phyloP scores from a whole-genome alignment of 2,797 vertebrate genomes.

The Otolemur crassicaudatus region DNA sequence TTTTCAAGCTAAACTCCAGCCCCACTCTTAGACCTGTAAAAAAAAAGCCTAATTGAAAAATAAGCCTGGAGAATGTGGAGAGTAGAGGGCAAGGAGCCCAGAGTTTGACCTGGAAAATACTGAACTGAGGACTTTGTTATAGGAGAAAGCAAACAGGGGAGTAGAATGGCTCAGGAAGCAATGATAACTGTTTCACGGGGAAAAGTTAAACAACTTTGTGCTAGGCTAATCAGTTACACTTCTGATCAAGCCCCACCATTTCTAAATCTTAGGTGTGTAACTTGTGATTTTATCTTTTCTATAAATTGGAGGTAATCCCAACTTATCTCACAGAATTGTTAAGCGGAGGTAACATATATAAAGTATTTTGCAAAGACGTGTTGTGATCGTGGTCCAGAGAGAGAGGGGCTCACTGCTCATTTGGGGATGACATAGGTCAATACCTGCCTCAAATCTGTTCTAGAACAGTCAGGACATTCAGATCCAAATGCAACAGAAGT shows the following conservation, averaged over 20 bases:
- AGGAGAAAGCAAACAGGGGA: neutral
- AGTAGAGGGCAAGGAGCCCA: neutral
- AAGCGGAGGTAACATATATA: neutral
- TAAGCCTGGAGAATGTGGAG: neutral
- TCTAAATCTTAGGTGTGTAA: neutral
- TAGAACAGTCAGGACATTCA: too few relatives aligned
- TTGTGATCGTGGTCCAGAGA: neutral
- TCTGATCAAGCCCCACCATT: neutral
- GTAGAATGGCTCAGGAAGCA: too few relatives aligned
- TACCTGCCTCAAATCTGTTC: neutral
- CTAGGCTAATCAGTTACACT: neutral
- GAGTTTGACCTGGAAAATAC: constrained; percentile 15
- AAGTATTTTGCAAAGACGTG: constrained; percentile 8
- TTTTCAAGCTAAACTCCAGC: neutral
- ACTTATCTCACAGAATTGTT: neutral
- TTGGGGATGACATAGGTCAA: neutral
- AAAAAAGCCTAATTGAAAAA: neutral
- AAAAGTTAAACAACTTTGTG: neutral
- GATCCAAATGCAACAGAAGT: neutral
- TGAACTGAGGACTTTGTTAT: neutral
- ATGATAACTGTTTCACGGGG: neutral
- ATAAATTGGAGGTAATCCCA: neutral
- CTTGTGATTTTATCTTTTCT: neutral
- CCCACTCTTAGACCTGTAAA: neutral
- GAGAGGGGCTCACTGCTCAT: neutral